Evolutionary conservation across 2,797 vertebrate species (phyloP).

Genomic region (Mormyrus proboscirostris): DNA sequence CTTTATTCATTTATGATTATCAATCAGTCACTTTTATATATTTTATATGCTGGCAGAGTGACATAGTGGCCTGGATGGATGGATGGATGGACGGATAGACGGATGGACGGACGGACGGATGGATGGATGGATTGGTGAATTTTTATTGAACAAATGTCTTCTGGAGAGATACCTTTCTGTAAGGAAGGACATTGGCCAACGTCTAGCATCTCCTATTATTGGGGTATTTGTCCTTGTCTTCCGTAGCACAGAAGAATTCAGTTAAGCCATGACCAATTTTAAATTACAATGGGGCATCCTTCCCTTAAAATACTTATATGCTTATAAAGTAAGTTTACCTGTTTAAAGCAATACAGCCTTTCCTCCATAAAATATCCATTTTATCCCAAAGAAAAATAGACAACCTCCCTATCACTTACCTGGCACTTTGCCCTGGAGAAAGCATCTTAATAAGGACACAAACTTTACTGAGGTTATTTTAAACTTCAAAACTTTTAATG

Average conservation of each 20-base stretch:
- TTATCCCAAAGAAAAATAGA: neutral
- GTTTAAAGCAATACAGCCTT: neutral
- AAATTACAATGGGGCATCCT: neutral
- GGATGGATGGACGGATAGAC: no score
- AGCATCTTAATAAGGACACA: slow-evolving; percentile 5
- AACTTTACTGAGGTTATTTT: neutral
- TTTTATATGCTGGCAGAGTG: neutral
- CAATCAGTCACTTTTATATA: neutral
- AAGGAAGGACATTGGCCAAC: neutral
- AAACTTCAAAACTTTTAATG: neutral
- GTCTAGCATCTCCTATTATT: neutral
- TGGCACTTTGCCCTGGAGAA: neutral
- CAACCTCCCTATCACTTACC: neutral
- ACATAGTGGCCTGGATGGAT: neutral
- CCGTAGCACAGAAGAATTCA: neutral
- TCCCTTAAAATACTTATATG: neutral
- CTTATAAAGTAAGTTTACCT: neutral
- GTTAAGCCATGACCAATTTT: neutral
- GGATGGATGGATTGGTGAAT: neutral
- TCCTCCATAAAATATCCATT: neutral
- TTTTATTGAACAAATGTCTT: neutral
- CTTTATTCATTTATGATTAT: neutral
- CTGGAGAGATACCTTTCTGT: neutral
- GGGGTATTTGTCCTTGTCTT: neutral
- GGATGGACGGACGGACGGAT: neutral